A percentile compares a stretch with the other conserved stretches of the same genome.
phyloP scores from a whole-genome alignment of 2,888 invertebrate genomes.

The Cheilosia scutellata region DNA sequence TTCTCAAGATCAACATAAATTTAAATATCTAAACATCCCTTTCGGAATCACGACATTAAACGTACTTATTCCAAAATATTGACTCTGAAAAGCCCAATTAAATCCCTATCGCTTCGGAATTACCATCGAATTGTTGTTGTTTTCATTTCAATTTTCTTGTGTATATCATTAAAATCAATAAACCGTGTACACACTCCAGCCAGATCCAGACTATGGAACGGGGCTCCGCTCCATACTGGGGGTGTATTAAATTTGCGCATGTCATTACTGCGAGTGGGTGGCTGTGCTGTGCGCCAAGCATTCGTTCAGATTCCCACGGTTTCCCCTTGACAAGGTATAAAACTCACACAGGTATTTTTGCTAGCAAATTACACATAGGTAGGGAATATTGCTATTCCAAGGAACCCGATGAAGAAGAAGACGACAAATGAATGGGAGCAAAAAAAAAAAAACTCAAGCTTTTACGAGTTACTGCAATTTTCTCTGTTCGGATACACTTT shows the following conservation, averaged over 20 bases:
- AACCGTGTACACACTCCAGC: constrained; percentile 31
- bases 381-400: constrained; percentile 21
- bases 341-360: constrained; percentile 53
- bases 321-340: constrained; percentile 9
- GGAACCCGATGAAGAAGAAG: not conserved
- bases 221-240: constrained; percentile 15
- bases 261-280: constrained; percentile 57
- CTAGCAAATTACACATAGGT: constrained; percentile 58
- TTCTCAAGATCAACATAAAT: constrained; percentile 64
- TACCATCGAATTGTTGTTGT: constrained; percentile 61
- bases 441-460: constrained; percentile 55
- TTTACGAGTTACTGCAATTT: constrained; percentile 60
- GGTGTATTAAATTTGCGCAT: constrained; percentile 65
- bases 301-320: constrained; percentile 70
- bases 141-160: constrained; percentile 47
- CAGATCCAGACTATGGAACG: not conserved
- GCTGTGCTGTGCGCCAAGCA: constrained; percentile 45
- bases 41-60: constrained; percentile 67
- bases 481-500: constrained; percentile 19
- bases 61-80: constrained; percentile 74
- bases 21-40: constrained; percentile 73
- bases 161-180: constrained; percentile 74
- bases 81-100: constrained; percentile 73
- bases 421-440: not conserved
- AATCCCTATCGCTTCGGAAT: constrained; percentile 65